Percentiles rank a stretch among this genome's conserved stretches.
Conservation (phyloP, 2,888 invertebrate genomes). For the Minunthozetes semirufus region DNA sequence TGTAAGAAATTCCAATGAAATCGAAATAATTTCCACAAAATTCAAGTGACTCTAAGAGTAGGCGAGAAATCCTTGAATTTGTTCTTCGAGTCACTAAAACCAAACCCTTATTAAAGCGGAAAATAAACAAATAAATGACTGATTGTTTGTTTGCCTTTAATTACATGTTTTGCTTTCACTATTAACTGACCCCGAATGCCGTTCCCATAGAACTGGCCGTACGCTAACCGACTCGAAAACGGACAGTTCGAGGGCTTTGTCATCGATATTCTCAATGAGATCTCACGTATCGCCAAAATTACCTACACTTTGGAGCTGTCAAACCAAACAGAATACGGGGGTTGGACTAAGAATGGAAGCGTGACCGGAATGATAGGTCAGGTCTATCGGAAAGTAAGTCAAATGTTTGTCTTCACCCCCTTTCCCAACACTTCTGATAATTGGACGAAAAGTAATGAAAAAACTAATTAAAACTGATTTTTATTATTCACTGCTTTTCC, state of each 20-base stretch:
- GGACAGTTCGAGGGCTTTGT: constrained; percentile 36
- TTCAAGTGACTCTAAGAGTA: neutral
- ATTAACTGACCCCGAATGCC: neutral
- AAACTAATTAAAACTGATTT: too few species aligned
- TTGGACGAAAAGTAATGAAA: too few species aligned
- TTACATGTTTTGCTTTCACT: neutral
- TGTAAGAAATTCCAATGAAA: neutral
- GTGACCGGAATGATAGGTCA: constrained; percentile 35
- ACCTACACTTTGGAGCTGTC: constrained; percentile 29
- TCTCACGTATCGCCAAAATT: constrained; percentile 21
- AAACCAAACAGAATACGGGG: constrained; percentile 29
- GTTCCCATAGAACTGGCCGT: constrained; percentile 10
- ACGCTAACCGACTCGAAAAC: constrained; percentile 25
- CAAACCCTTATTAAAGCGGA: too few species aligned
- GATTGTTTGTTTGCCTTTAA: neutral
- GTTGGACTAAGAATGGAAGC: constrained; percentile 32
- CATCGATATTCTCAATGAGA: constrained; percentile 32
- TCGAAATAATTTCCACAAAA: neutral
- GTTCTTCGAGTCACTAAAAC: neutral
- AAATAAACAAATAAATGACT: neutral
- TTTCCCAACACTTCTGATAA: too few species aligned
- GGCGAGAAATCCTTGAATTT: neutral
- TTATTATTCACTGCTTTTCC: too few species aligned
- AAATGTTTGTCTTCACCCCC: too few species aligned
- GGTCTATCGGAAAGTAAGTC: constrained; percentile 21